Percentiles rank a stretch among this genome's conserved stretches.
Conservation (phyloP, 2,888 invertebrate species). For the Eupithecia exiguata region DNA sequence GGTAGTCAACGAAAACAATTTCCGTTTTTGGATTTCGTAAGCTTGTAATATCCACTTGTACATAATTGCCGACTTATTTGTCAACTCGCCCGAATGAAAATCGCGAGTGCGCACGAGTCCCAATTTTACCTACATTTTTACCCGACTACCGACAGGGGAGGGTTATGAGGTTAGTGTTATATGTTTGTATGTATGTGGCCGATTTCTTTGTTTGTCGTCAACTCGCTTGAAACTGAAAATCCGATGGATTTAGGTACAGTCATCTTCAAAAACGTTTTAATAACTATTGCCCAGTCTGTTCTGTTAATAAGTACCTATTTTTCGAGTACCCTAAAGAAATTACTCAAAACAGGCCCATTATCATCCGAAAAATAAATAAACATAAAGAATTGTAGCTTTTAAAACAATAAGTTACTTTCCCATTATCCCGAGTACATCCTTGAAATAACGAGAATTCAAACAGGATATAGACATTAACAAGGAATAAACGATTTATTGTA, state of each 20-base stretch:
- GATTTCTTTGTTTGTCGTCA: too few relatives aligned
- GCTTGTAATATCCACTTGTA: not conserved
- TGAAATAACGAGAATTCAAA: conserved; percentile 49
- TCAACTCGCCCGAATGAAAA: too few relatives aligned
- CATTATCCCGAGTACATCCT: conserved; percentile 44
- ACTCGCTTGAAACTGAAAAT: too few relatives aligned
- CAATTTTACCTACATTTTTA: too few relatives aligned
- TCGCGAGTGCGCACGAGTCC: too few relatives aligned
- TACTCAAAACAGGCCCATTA: not conserved
- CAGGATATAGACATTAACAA: conserved; percentile 50
- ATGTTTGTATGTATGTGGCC: too few relatives aligned
- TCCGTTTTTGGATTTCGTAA: not conserved
- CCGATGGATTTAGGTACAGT: too few relatives aligned
- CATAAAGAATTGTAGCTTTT: conserved; percentile 7
- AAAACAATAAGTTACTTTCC: conserved; percentile 29
- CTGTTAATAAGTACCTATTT: not conserved
- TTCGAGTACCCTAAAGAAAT: not conserved
- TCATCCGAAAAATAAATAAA: conserved; percentile 3
- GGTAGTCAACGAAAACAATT: not conserved
- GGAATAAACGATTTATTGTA: conserved; percentile 63
- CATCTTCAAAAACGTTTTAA: too few relatives aligned
- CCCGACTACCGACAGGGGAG: too few relatives aligned
- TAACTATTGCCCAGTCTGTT: too few relatives aligned
- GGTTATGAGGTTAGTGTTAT: too few relatives aligned
- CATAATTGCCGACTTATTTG: too few relatives aligned